Evolutionary conservation across 2,797 vertebrate genomes (phyloP).

Genomic region (Saxicola maurus): DNA sequence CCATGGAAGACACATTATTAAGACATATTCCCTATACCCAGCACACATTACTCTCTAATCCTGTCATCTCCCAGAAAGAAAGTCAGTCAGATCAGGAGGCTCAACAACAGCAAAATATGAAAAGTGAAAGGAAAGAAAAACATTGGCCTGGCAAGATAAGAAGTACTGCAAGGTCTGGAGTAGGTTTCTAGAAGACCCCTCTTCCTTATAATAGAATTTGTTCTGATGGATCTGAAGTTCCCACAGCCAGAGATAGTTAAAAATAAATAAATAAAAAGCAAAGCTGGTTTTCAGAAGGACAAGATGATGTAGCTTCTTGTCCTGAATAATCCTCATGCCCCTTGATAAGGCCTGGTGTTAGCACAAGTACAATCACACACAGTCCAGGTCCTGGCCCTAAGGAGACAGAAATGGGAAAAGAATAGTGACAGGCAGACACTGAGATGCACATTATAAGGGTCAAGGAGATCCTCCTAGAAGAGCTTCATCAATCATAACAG

Average conservation of each 20-base stretch:
- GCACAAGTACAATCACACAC: constrained; percentile 33
- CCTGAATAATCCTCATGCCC: constrained; percentile 34
- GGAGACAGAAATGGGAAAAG: constrained; percentile 39
- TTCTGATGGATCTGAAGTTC: not conserved
- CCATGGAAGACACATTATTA: not conserved
- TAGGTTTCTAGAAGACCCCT: not conserved
- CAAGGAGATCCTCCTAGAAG: constrained; percentile 34
- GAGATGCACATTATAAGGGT: constrained; percentile 21
- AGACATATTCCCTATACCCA: not conserved
- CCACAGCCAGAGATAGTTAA: constrained; percentile 37
- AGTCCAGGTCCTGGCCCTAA: constrained; percentile 42
- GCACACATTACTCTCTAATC: not conserved
- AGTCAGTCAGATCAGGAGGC: not conserved
- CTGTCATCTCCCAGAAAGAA: not conserved
- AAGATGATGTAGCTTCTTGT: constrained; percentile 45
- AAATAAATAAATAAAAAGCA: constrained; percentile 55
- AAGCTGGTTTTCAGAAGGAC: constrained; percentile 37
- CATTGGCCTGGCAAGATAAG: not conserved
- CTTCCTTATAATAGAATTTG: not conserved
- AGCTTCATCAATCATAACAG: constrained; percentile 34
- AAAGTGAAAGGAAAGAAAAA: constrained; percentile 24
- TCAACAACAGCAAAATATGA: constrained; percentile 7
- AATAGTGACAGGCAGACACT: constrained; percentile 23
- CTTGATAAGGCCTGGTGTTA: constrained; percentile 40
- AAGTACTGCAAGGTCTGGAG: not conserved